These are phyloP conservation scores for Pseudachorutes palmiensis DNA, from an alignment of 1,140 invertebrate genomes.

Conservation along the genomic window DNA sequence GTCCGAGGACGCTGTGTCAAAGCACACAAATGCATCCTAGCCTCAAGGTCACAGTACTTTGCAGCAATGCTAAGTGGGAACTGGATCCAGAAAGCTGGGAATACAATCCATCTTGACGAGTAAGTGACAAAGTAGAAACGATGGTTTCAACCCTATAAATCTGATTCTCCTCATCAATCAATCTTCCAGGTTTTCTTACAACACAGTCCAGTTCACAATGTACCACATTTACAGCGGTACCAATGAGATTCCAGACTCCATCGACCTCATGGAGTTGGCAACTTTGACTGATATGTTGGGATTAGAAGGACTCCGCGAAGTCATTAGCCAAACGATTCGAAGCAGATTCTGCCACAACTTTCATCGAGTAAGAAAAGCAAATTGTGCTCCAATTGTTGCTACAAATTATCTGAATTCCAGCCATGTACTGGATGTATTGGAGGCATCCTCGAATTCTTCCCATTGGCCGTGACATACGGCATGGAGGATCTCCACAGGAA, in stretches of 20 bases:
- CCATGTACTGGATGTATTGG: conserved; percentile 66
- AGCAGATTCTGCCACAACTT: conserved; percentile 85
- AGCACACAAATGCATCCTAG: conserved; percentile 81
- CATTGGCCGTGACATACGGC: conserved; percentile 68
- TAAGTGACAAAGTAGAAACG: too few relatives aligned
- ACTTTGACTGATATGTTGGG: conserved; percentile 78
- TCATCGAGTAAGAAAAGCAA: conserved; percentile 56
- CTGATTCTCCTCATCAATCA: conserved; percentile 2
- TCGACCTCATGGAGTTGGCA: conserved; percentile 75
- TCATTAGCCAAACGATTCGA: conserved; percentile 74
- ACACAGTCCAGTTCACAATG: conserved; percentile 75
- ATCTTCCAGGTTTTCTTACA: conserved; percentile 63
- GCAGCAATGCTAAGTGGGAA: conserved; percentile 76
- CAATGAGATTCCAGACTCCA: conserved; percentile 69
- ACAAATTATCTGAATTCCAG: too few relatives aligned
- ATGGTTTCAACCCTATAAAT: conserved; percentile 12
- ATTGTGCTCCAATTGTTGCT: too few relatives aligned
- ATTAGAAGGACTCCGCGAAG: conserved; percentile 79
- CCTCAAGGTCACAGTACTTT: conserved; percentile 82
- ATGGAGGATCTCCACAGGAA: conserved; percentile 78
- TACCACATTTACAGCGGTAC: conserved; percentile 87
- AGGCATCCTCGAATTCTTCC: conserved; percentile 72
- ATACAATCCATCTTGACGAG: conserved; percentile 73
- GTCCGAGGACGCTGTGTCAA: conserved; percentile 67
- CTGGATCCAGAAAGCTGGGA: conserved; percentile 67